A percentile compares a stretch with the other conserved stretches of the same genome.
Conservation (phyloP, 2,797 vertebrate genomes). For the Varecia variegata region DNA sequence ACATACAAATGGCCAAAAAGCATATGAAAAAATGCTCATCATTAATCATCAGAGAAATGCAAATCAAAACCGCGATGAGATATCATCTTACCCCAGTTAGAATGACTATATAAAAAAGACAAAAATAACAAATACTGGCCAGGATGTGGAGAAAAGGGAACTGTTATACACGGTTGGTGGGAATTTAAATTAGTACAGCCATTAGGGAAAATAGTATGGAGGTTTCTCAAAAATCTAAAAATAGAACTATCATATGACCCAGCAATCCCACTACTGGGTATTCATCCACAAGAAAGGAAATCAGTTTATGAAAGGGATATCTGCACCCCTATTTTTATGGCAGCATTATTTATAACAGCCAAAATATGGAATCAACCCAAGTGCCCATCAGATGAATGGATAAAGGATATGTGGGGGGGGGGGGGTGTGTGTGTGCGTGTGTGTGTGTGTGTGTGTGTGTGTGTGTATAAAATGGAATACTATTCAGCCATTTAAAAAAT, state of each 20-base stretch:
- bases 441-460: background rate
- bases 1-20: background rate
- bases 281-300: background rate
- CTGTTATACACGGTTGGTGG: background rate
- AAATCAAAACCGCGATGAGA: background rate
- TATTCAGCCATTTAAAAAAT: background rate
- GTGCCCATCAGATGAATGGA: background rate
- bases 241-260: background rate
- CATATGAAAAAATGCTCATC: background rate
- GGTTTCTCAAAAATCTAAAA: background rate
- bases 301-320: too few relatives aligned
- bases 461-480: background rate
- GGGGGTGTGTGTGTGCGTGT: background rate
- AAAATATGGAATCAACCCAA: background rate
- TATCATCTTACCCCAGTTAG: background rate
- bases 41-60: background rate
- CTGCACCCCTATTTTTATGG: too few relatives aligned
- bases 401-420: background rate
- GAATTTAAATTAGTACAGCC: background rate
- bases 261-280: background rate
- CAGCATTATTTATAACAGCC: background rate
- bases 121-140: background rate
- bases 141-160: background rate
- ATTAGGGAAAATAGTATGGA: background rate
- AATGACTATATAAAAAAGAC: background rate